Evolutionary conservation across 30 jellyfish, hydroid and myxozoan genomes (phyloP), one percentile per base, ranked within the genome.

Genomic region (Aurelia aurita): DNA sequence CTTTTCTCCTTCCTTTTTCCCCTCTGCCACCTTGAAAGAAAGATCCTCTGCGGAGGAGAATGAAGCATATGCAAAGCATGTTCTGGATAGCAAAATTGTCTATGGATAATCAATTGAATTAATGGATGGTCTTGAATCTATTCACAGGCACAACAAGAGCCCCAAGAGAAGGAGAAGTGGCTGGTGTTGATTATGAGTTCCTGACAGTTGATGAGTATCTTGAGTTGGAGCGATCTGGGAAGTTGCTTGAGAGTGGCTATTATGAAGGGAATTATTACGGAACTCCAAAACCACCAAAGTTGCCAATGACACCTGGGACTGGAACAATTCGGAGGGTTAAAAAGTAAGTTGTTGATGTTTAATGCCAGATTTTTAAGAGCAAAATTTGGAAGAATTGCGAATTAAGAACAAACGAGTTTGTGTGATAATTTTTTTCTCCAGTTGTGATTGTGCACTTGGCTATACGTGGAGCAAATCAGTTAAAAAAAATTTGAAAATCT

Each of bases 231-330:
- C 67, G 87, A 62, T 89, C 98, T 3, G 99, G 99, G 26, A 65
- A 81, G 43, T 88, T 95, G 19, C 91, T 95, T 11, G 99, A 95
- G 65, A 90, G 98, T 86, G 99, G 98, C 9, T 95, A 77, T 67
- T 89, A 75, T 71, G 98, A 95, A 80, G 96, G 97, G 16, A 95
- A 95, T 61, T 95, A 89, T 61, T 95, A 95, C 68, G 99, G 99
- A 26, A 95, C 99, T 13, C 99, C 99, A 49, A 95, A 95, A 32
- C 99, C 99, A 86, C 99, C 99, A 16, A 95, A 95, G 75, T 35
- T 70, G 68, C 99, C 99, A 25, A 94, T 94, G 99, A 94, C 99
- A n/a, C 99, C 99, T 7, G 99, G 99, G 45, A 94, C 99, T 1
- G 99, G 99, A 26, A 94, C 99, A 16, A 67, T 94, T 15, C 53